Percentiles rank a stretch among this genome's conserved stretches.
phyloP scores from a whole-genome alignment of 2,797 vertebrate species.

The Phoxinus dragarum region DNA sequence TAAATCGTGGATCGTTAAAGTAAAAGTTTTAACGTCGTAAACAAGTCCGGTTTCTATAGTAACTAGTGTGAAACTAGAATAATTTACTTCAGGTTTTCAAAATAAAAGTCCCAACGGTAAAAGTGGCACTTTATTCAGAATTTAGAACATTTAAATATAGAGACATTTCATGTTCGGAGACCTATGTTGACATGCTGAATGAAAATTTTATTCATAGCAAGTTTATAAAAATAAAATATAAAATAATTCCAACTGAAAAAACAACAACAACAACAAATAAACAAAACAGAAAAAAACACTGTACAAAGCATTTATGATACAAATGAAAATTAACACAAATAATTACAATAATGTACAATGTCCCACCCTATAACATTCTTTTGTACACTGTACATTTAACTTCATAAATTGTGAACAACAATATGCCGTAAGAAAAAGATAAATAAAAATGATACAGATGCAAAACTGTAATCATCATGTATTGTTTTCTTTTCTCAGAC shows the following conservation, averaged over 20 bases:
- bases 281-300: conserved; percentile 84
- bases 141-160: background rate
- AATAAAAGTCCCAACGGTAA: conserved; percentile 49
- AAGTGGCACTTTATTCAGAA: background rate
- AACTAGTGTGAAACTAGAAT: conserved; percentile 35
- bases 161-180: conserved; percentile 19
- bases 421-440: conserved; percentile 62
- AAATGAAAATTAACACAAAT: conserved; percentile 95
- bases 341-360: conserved; percentile 98
- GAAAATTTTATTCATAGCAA: conserved; percentile 98
- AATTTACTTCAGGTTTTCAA: conserved; percentile 42
- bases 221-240: conserved; percentile 99
- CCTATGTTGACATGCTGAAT: conserved; percentile 92
- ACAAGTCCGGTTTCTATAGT: conserved; percentile 56
- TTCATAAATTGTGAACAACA: conserved; percentile 74
- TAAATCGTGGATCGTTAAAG: background rate
- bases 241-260: conserved; percentile 96
- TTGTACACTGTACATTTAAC: conserved; percentile 78
- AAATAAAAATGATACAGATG: conserved; percentile 57
- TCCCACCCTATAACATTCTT: conserved; percentile 68
- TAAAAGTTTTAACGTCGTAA: background rate
- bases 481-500: background rate
- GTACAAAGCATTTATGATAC: conserved; percentile 99
- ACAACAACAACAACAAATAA: conserved; percentile 46
- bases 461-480: conserved; percentile 2